A percentile compares a stretch with the other conserved stretches of the same genome.
phyloP scores from a whole-genome alignment of 1,140 invertebrate species.

The Charaxes varanes region DNA sequence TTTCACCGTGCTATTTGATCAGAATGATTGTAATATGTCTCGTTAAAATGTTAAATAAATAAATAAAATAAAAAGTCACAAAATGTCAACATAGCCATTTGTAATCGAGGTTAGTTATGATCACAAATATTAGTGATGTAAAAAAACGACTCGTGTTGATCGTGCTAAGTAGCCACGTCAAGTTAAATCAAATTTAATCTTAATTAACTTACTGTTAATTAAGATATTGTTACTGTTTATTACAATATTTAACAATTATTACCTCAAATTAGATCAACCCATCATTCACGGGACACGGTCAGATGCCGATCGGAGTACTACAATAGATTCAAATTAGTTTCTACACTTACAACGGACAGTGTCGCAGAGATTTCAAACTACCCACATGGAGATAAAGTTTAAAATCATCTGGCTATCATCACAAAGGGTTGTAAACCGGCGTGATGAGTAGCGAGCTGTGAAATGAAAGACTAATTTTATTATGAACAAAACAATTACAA shows the following conservation, averaged over 20 bases:
- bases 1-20: too few relatives aligned
- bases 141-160: too few relatives aligned
- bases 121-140: too few relatives aligned
- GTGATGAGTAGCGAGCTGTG: conserved; percentile 32
- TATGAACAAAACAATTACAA: conserved; percentile 39
- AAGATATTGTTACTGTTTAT: too few relatives aligned
- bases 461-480: conserved; percentile 46
- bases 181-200: too few relatives aligned
- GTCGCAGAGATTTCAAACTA: background rate
- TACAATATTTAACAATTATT: conserved; percentile 4
- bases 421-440: conserved; percentile 36
- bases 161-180: too few relatives aligned
- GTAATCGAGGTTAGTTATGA: too few relatives aligned
- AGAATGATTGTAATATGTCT: too few relatives aligned
- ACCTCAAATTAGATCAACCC: conserved; percentile 6
- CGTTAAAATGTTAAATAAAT: too few relatives aligned
- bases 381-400: conserved; percentile 9
- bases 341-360: conserved; percentile 10
- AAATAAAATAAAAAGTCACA: too few relatives aligned
- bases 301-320: conserved; percentile 23
- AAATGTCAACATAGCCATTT: too few relatives aligned
- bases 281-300: conserved; percentile 10
- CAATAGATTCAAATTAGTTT: conserved; percentile 28
- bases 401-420: conserved; percentile 2
- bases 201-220: too few relatives aligned